Percentiles rank a stretch among this genome's conserved stretches.
Evolutionary conservation across 2,113 vertebrate species (phyloP).

Genomic region (Tylochromis polylepis): DNA sequence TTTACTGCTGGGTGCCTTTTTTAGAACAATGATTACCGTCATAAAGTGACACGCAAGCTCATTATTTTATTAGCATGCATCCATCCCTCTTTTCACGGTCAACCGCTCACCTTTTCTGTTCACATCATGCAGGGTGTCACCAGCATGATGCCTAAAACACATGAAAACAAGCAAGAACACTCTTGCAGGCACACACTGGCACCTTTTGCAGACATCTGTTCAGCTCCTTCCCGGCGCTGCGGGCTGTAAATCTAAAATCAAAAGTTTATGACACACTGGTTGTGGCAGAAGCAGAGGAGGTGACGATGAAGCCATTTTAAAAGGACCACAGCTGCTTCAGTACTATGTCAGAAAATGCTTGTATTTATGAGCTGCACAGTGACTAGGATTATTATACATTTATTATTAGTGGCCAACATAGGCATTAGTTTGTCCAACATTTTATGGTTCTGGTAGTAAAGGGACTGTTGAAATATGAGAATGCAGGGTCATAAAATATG

Average conservation of each 20-base stretch:
- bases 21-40: background rate
- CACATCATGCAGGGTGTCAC: background rate
- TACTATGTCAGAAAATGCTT: background rate
- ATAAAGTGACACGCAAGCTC: background rate
- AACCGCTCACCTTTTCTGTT: conserved; percentile 13
- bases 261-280: conserved; percentile 31
- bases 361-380: background rate
- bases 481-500: background rate
- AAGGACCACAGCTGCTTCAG: background rate
- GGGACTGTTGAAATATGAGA: background rate
- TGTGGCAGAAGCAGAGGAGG: conserved; percentile 12
- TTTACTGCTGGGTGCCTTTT: background rate
- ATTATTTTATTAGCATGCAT: background rate
- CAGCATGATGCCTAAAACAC: background rate
- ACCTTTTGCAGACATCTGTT: conserved; percentile 16
- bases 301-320: conserved; percentile 15
- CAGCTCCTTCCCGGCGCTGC: background rate
- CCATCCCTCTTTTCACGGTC: background rate
- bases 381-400: background rate
- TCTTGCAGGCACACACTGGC: background rate
- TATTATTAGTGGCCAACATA: background rate
- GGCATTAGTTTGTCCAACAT: background rate
- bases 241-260: conserved; percentile 30
- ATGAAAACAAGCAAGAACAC: background rate
- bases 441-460: background rate